phyloP scores from a whole-genome alignment of 2,113 vertebrate genomes.

The Tetrax tetrax region DNA sequence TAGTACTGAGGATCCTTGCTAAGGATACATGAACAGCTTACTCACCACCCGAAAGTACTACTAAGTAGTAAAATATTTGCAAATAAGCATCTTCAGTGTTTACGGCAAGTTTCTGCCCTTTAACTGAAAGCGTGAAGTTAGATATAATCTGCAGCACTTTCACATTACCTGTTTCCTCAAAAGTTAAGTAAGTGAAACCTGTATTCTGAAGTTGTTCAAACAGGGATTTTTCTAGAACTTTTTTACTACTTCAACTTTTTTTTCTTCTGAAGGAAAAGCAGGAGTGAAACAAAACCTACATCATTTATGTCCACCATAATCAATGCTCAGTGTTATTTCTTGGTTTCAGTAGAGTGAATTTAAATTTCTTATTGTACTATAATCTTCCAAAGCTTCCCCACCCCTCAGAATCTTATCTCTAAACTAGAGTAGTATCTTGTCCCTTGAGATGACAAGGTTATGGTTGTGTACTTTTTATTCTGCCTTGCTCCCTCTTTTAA shows the following conservation, averaged over 20 bases:
- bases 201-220: background rate
- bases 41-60: background rate
- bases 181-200: background rate
- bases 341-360: background rate
- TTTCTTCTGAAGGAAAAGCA: background rate
- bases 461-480: background rate
- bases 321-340: background rate
- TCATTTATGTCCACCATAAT: background rate
- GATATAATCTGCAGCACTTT: background rate
- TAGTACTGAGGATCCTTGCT: background rate
- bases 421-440: background rate
- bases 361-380: background rate
- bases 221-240: background rate
- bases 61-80: background rate
- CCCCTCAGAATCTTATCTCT: background rate
- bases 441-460: background rate
- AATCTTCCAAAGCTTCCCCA: background rate
- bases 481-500: background rate
- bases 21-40: background rate
- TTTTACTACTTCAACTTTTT: background rate
- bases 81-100: background rate
- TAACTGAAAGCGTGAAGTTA: background rate
- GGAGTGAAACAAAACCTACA: background rate
- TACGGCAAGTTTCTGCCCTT: background rate
- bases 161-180: background rate